phyloP scores from a whole-genome alignment of 2,888 invertebrate genomes.

The Periphyllus acericola region DNA sequence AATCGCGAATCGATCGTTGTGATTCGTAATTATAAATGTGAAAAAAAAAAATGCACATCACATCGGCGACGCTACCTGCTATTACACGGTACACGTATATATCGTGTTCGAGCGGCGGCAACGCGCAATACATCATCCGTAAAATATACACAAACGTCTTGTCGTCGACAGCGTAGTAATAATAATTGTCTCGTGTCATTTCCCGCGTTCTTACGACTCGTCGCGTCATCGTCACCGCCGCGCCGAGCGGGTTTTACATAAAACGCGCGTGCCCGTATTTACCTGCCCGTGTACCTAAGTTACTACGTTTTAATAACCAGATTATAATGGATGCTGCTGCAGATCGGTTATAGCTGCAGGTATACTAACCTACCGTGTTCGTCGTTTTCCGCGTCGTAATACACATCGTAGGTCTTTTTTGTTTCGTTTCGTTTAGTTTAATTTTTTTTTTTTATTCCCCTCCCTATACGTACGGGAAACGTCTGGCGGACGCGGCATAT shows the following conservation, averaged over 20 bases:
- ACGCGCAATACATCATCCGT: background rate
- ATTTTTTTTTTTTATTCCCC: background rate
- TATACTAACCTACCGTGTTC: no score
- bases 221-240: background rate
- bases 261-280: background rate
- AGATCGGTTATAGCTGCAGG: background rate
- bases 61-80: no score
- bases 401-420: no score
- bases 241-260: background rate
- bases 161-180: background rate
- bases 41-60: no score
- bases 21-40: no score
- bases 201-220: constrained; percentile 30
- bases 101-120: no score
- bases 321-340: background rate
- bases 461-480: background rate
- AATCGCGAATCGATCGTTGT: no score
- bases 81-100: no score
- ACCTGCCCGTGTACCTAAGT: background rate
- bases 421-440: background rate
- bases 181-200: constrained; percentile 27
- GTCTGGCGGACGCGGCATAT: background rate
- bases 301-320: background rate
- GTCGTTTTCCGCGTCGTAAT: background rate
- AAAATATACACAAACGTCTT: background rate